A percentile compares a stretch with the other conserved stretches of the same genome.
Evolutionary conservation across 2,888 invertebrate species (phyloP).

Genomic region (Gryllus longicercus): DNA sequence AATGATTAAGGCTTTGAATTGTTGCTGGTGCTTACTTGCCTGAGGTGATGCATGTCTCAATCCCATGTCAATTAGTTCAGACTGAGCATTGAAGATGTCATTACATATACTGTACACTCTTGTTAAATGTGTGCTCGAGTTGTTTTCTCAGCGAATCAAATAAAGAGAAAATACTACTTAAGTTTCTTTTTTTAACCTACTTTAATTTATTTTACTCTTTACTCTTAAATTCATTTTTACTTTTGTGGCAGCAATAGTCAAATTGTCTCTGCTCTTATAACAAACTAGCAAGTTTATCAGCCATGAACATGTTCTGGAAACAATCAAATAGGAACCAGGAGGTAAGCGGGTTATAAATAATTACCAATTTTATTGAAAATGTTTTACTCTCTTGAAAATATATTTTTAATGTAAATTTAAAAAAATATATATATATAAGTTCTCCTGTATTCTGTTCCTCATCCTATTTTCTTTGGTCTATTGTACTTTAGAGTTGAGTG

Average conservation of each 20-base stretch:
- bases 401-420: neutral
- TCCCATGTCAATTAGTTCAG: constrained; percentile 17
- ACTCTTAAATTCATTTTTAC: no score
- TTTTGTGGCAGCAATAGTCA: no score
- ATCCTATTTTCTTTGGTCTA: neutral
- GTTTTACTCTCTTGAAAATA: neutral
- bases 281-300: no score
- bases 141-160: constrained; percentile 8
- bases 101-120: constrained; percentile 17
- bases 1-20: neutral
- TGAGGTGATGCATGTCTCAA: constrained; percentile 11
- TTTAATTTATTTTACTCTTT: no score
- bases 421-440: neutral
- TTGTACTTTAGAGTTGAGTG: neutral
- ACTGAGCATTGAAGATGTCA: constrained; percentile 17
- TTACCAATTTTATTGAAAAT: no score
- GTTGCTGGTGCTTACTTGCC: neutral
- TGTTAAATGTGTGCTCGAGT: constrained; percentile 17
- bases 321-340: no score
- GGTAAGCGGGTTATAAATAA: no score
- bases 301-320: no score
- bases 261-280: no score
- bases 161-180: neutral
- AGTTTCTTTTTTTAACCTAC: no score
- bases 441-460: neutral